Percentiles rank a stretch among this genome's conserved stretches.
These are phyloP conservation scores for Ascidia mentula DNA, from an alignment of 23 tunicate genomes.

Conservation along the genomic window DNA sequence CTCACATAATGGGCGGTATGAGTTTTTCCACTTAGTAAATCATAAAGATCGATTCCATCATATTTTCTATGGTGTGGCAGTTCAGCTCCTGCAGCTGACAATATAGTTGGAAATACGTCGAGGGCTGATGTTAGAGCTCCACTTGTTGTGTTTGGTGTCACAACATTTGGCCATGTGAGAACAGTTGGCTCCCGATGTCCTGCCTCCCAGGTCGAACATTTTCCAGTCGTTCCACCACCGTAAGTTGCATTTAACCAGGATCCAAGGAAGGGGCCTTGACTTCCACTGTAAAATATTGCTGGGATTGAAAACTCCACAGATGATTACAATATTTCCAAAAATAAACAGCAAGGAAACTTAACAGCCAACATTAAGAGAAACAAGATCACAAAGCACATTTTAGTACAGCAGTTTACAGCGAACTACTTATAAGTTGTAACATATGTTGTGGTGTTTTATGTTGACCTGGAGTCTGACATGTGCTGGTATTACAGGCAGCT, in stretches of 20 bases:
- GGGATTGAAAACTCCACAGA: too few relatives aligned
- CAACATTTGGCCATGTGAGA: conserved; percentile 54
- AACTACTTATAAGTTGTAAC: too few relatives aligned
- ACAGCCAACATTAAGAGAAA: too few relatives aligned
- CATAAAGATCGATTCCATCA: conserved; percentile 65
- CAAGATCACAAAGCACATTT: too few relatives aligned
- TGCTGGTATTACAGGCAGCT: too few relatives aligned
- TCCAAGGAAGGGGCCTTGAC: conserved; percentile 80
- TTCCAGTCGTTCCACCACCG: conserved; percentile 75
- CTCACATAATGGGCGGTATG: conserved; percentile 31
- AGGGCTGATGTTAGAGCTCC: conserved; percentile 66
- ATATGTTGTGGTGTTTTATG: too few relatives aligned
- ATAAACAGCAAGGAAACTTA: too few relatives aligned
- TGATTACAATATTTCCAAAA: too few relatives aligned
- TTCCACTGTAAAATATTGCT: conserved; percentile 69
- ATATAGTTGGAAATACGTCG: conserved; percentile 76
- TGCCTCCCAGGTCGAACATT: conserved; percentile 84
- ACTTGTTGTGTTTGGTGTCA: conserved; percentile 55
- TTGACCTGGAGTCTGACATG: too few relatives aligned
- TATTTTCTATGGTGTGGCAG: conserved; percentile 47
- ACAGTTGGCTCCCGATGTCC: conserved; percentile 86
- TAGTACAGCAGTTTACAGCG: neutral
- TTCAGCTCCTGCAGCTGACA: conserved; percentile 58
- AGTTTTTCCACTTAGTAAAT: conserved; percentile 21
- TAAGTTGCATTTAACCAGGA: conserved; percentile 47